These are phyloP conservation scores for Ephialtes manifestator DNA, from an alignment of 2,888 invertebrate species.

Conservation along the genomic window DNA sequence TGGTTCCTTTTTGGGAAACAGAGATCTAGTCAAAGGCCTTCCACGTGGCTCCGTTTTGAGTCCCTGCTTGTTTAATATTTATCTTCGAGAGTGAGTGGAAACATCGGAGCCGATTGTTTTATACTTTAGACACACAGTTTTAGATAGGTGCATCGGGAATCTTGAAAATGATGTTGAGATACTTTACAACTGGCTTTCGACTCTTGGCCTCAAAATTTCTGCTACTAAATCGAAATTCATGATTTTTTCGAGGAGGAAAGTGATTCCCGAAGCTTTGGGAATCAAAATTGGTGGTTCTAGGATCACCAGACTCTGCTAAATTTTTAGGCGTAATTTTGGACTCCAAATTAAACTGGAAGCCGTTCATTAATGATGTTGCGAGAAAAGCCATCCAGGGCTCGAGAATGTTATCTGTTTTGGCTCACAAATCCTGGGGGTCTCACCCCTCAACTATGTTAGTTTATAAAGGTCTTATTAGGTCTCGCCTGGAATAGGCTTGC, in stretches of 20 bases:
- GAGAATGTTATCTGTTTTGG: neutral
- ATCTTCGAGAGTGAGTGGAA: conserved; percentile 8
- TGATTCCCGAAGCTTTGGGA: neutral
- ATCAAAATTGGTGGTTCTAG: neutral
- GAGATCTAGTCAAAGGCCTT: neutral
- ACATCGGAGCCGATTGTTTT: neutral
- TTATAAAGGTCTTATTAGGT: conserved; percentile 23
- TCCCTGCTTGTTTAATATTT: conserved; percentile 35
- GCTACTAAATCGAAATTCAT: conserved; percentile 23
- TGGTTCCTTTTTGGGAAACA: conserved; percentile 1
- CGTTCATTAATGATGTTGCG: neutral
- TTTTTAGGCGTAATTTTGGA: conserved; percentile 37
- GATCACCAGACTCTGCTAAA: neutral
- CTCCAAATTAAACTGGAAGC: conserved; percentile 34
- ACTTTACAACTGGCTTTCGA: neutral
- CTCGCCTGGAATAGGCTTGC: conserved; percentile 20
- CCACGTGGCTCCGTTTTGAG: conserved; percentile 37
- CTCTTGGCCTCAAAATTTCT: conserved; percentile 16
- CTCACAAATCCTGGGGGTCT: conserved; percentile 30
- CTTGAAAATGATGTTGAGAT: neutral
- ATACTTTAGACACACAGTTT: neutral
- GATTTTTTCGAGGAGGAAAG: conserved; percentile 14
- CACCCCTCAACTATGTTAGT: neutral
- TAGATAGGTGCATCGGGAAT: conserved; percentile 5
- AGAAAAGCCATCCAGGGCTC: neutral